Evolutionary conservation across 1,140 invertebrate species (phyloP).

Genomic region (Drosophila cardini): DNA sequence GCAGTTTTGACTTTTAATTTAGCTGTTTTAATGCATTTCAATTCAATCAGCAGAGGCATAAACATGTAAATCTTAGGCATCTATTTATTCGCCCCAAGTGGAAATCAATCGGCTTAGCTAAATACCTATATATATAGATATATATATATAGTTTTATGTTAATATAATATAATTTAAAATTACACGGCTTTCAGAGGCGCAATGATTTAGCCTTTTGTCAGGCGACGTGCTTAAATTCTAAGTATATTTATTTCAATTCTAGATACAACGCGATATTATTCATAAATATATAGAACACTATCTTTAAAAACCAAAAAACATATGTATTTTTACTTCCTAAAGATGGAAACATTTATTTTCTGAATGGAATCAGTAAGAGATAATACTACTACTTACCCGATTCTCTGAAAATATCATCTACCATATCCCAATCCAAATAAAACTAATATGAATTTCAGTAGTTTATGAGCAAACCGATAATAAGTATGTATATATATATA

Average conservation of each 20-base stretch:
- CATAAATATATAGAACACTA: conserved; percentile 21
- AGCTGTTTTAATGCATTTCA: conserved; percentile 50
- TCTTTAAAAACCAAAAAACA: background rate
- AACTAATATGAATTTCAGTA: conserved; percentile 32
- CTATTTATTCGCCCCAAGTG: conserved; percentile 41
- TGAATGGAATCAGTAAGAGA: no score
- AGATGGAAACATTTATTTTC: background rate
- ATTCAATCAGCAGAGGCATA: conserved; percentile 56
- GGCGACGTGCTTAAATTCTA: conserved; percentile 27
- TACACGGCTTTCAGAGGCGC: conserved; percentile 62
- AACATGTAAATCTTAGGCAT: conserved; percentile 39
- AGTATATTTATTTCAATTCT: conserved; percentile 47
- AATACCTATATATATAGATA: no score
- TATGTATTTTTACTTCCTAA: conserved; percentile 5
- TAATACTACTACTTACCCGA: no score
- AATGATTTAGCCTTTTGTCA: conserved; percentile 36
- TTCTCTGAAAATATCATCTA: background rate
- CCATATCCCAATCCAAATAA: conserved; percentile 13
- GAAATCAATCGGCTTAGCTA: conserved; percentile 59
- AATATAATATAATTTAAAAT: conserved; percentile 32
- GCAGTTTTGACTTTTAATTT: conserved; percentile 9
- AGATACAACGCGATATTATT: conserved; percentile 51
- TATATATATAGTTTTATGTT: background rate
- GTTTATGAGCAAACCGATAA: conserved; percentile 77
- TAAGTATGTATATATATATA: conserved; percentile 67